phyloP scores from a whole-genome alignment of 2,797 vertebrate genomes.

The Micromesistius poutassou region DNA sequence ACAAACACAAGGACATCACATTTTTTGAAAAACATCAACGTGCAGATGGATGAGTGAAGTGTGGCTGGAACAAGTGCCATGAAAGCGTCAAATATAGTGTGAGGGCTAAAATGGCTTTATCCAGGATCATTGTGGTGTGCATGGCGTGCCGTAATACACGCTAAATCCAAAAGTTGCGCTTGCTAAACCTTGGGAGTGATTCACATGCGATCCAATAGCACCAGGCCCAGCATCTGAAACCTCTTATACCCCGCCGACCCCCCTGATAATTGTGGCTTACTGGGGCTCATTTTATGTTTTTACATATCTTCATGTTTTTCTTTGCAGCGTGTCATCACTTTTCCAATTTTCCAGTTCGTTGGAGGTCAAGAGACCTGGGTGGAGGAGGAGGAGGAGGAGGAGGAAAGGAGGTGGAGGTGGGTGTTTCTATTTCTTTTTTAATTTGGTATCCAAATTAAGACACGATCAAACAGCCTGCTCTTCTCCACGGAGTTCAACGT shows the following conservation, averaged over 20 bases:
- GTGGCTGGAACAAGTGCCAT: neutral
- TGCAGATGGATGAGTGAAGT: conserved; percentile 28
- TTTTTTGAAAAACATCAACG: conserved; percentile 10
- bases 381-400: neutral
- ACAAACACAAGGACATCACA: neutral
- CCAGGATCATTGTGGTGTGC: conserved; percentile 14
- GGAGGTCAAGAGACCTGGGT: conserved; percentile 11
- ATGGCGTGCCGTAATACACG: conserved; percentile 20
- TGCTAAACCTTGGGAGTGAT: neutral
- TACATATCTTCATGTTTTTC: neutral
- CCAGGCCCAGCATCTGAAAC: conserved; percentile 10
- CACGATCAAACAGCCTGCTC: neutral
- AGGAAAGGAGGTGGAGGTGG: neutral
- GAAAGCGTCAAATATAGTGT: neutral
- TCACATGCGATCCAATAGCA: neutral
- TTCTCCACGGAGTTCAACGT: neutral
- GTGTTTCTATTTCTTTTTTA: neutral
- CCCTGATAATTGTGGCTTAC: neutral
- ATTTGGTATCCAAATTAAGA: neutral
- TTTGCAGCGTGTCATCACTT: conserved; percentile 27
- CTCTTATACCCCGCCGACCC: conserved; percentile 1
- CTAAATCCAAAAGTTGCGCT: neutral
- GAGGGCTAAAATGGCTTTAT: neutral
- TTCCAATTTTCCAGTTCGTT: conserved; percentile 6
- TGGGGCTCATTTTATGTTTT: neutral